Evolutionary conservation across 92 coral and sea anemone genomes (phyloP).

Genomic region (Desmophyllum pertusum): DNA sequence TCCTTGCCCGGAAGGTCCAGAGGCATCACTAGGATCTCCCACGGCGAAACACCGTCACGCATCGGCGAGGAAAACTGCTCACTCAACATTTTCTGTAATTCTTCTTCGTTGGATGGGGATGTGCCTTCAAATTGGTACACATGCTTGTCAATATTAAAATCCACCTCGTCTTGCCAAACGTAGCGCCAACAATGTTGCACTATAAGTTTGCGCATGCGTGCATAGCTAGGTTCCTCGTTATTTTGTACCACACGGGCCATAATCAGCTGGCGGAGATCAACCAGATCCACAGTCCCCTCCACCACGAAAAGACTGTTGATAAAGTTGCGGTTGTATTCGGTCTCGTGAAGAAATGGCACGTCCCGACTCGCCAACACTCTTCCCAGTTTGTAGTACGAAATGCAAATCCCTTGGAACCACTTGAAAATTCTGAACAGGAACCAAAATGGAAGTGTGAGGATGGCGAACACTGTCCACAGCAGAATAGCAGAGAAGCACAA

Average conservation of each 20-base stretch:
- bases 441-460: slow-evolving; percentile 84
- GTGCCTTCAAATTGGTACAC: slow-evolving; percentile 67
- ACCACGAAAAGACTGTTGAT: slow-evolving; percentile 88
- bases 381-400: slow-evolving; percentile 80
- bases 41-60: slow-evolving; percentile 84
- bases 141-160: slow-evolving; percentile 85
- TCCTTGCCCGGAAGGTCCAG: slow-evolving; percentile 68
- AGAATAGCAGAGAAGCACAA: slow-evolving; percentile 81
- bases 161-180: slow-evolving; percentile 83
- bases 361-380: slow-evolving; percentile 77
- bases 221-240: slow-evolving; percentile 86
- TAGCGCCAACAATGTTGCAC: slow-evolving; percentile 80
- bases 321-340: slow-evolving; percentile 79
- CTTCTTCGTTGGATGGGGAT: slow-evolving; percentile 75
- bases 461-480: slow-evolving; percentile 70
- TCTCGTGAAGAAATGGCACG: slow-evolving; percentile 91
- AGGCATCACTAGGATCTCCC: slow-evolving; percentile 83
- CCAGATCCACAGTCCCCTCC: slow-evolving; percentile 75
- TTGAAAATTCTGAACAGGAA: slow-evolving; percentile 75
- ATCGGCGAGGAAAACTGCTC: slow-evolving; percentile 67
- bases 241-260: slow-evolving; percentile 77
- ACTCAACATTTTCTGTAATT: slow-evolving; percentile 67
- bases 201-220: slow-evolving; percentile 82
- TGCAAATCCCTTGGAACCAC: slow-evolving; percentile 73
- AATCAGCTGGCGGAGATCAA: slow-evolving; percentile 71